Base-by-base conservation (phyloP, 2,888 invertebrate species). In the Agonopterix alstromeriana region DNA sequence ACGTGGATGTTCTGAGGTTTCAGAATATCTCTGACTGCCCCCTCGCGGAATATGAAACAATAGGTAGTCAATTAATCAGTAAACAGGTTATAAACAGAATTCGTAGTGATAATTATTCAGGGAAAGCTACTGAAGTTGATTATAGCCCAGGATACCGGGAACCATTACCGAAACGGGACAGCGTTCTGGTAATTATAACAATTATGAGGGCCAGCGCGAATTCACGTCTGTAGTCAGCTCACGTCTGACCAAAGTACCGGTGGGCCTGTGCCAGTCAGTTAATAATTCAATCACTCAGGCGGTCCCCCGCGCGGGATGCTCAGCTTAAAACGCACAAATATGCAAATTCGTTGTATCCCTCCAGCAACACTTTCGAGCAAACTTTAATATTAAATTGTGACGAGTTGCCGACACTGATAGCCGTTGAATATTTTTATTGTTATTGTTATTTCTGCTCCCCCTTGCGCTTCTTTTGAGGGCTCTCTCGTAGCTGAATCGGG, bases 221-320 rank as follows among this genome's bases (percentile, higher is more conserved):
- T 67, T 63, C 57, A 49, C 57, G 61, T 60, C 53, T 57, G 75
- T 64, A 81, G 63, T 59, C 78, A 63, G 56, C 73, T 77, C 82
- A 83, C 81, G 80, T 82, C 66, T 61, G 66, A 57, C 58, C 55
- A 54, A 58, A 72, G 70, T 66, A 63, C 75, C 73, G 59, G 62
- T 65, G 73, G 71, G 72, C 66, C 57, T 58, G 70, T 63, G 67
- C 68, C 76, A 70, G 67, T 69, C 77, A 70, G 75, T 78, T 75
- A 82, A 84, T 84, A 84, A 85, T 85, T 82, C 80, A 84, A 84
- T 84, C 79, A 82, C 71, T 77, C 77, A 64, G 59, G 56, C 61
- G 54, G 57, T 57, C 67, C 73, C 73, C 54, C 38, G 47, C 44
- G 53, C 53, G 65, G 62, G 66, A 56, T 50, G 42, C 53, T 60